phyloP scores from a whole-genome alignment of 2,113 vertebrate genomes.

The Prinia subflava region DNA sequence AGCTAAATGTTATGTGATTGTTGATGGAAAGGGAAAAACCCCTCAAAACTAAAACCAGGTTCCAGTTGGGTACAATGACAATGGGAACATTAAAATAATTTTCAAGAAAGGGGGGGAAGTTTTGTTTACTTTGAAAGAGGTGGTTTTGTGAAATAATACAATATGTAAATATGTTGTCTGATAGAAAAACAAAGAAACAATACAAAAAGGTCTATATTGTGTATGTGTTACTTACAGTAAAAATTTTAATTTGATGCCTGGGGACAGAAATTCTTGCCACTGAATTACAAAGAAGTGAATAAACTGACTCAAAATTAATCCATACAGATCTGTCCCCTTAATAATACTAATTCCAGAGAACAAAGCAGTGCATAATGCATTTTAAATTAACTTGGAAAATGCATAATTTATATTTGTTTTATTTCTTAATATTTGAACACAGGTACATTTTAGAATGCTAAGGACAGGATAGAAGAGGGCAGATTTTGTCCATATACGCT shows the following conservation, averaged over 20 bases:
- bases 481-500: slow-evolving; percentile 30
- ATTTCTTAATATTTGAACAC: slow-evolving; percentile 81
- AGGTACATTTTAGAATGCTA: slow-evolving; percentile 73
- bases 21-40: background rate
- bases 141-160: slow-evolving; percentile 19
- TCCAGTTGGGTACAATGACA: slow-evolving; percentile 1
- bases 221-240: slow-evolving; percentile 77
- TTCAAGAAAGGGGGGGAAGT: slow-evolving; percentile 8
- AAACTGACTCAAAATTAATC: slow-evolving; percentile 83
- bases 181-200: slow-evolving; percentile 73
- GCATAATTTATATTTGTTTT: slow-evolving; percentile 87
- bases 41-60: background rate
- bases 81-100: background rate
- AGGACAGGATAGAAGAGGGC: slow-evolving; percentile 54
- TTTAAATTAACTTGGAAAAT: slow-evolving; percentile 85
- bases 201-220: slow-evolving; percentile 71
- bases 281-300: slow-evolving; percentile 83
- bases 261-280: slow-evolving; percentile 78
- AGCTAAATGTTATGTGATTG: background rate
- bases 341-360: slow-evolving; percentile 83
- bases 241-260: slow-evolving; percentile 80
- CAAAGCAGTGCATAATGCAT: slow-evolving; percentile 81
- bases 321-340: slow-evolving; percentile 82
- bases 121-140: slow-evolving; percentile 57
- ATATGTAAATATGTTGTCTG: background rate